phyloP scores from a whole-genome alignment of 2,888 invertebrate species.

The Tetropium fuscum region DNA sequence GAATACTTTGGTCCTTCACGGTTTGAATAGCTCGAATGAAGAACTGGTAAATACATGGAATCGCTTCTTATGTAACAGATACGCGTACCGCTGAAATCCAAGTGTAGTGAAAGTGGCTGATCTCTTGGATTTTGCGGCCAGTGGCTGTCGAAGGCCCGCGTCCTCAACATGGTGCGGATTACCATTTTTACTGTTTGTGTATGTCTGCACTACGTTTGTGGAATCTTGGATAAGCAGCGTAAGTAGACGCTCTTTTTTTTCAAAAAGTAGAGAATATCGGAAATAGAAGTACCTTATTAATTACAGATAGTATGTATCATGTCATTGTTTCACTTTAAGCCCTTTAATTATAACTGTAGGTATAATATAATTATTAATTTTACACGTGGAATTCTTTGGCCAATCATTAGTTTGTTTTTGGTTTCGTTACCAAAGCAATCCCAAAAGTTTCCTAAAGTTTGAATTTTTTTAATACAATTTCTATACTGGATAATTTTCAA shows the following conservation, averaged over 20 bases:
- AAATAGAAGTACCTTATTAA: neutral
- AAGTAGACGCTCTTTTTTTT: slow-evolving; percentile 38
- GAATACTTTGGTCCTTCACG: neutral
- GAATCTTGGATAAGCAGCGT: slow-evolving; percentile 55
- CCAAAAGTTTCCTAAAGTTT: too few relatives aligned
- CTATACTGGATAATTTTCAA: too few relatives aligned
- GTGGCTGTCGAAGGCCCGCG: slow-evolving; percentile 29
- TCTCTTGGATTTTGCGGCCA: slow-evolving; percentile 37
- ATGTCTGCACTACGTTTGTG: slow-evolving; percentile 42
- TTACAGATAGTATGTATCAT: too few relatives aligned
- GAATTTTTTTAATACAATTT: too few relatives aligned
- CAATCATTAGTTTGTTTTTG: too few relatives aligned
- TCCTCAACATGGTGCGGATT: slow-evolving; percentile 51
- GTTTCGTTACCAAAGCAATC: too few relatives aligned
- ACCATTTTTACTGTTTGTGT: slow-evolving; percentile 47
- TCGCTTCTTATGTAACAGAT: slow-evolving; percentile 4
- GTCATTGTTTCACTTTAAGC: neutral
- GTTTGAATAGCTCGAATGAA: slow-evolving; percentile 6
- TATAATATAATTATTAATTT: too few relatives aligned
- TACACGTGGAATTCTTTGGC: too few relatives aligned
- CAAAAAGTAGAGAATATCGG: neutral
- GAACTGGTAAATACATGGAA: neutral
- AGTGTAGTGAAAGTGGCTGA: slow-evolving; percentile 56
- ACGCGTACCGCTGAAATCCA: slow-evolving; percentile 40
- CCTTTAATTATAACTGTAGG: too few relatives aligned